Percentiles rank a stretch among this genome's conserved stretches.
Conservation (phyloP, 2,113 vertebrate species). For the Spizaetus ornatus region DNA sequence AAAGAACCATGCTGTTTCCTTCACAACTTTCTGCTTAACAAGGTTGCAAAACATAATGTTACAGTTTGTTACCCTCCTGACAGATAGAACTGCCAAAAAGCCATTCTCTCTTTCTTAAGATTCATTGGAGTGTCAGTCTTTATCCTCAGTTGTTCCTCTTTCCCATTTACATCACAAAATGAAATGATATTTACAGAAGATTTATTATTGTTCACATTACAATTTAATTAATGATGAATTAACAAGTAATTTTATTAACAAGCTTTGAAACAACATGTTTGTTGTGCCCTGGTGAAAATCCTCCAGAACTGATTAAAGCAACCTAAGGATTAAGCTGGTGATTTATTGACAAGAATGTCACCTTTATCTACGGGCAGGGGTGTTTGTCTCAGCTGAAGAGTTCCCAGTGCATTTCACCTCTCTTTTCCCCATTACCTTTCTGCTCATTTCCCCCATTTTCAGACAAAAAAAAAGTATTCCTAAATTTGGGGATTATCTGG, state of each 20-base stretch:
- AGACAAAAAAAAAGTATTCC: neutral
- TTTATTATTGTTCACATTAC: slow-evolving; percentile 37
- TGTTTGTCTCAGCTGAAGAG: slow-evolving; percentile 3
- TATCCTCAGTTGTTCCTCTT: neutral
- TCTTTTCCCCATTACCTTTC: neutral
- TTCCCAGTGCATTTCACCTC: neutral
- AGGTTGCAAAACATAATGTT: neutral
- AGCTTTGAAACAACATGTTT: neutral
- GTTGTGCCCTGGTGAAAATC: slow-evolving; percentile 35
- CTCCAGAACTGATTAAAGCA: slow-evolving; percentile 40
- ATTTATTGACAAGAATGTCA: slow-evolving; percentile 61
- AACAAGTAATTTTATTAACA: slow-evolving; percentile 27
- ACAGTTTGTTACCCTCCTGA: slow-evolving; percentile 12
- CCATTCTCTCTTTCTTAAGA: neutral
- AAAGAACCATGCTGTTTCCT: neutral
- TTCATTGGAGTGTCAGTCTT: neutral
- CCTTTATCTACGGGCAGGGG: neutral
- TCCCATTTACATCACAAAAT: slow-evolving; percentile 16
- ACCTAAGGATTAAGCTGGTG: slow-evolving; percentile 55
- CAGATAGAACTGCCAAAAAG: neutral
- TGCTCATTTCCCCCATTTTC: neutral
- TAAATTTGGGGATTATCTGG: neutral
- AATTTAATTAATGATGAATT: slow-evolving; percentile 48
- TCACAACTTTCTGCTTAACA: slow-evolving; percentile 13
- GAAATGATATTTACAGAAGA: slow-evolving; percentile 9